A percentile compares a stretch with the other conserved stretches of the same genome.
phyloP scores from a whole-genome alignment of 35 echinoderm and acorn worm genomes.

The Lytechinus variegatus region DNA sequence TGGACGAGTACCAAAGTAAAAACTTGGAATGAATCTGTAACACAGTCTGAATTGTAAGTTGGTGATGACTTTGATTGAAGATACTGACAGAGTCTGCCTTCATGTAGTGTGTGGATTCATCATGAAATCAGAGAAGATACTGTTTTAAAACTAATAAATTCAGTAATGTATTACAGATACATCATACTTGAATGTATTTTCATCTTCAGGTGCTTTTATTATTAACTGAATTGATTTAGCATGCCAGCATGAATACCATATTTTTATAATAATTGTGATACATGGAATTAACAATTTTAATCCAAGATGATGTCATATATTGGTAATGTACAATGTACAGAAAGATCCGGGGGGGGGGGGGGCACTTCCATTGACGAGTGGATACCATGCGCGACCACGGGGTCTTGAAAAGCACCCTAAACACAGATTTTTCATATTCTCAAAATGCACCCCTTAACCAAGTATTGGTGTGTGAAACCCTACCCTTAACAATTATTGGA shows the following conservation, averaged over 20 bases:
- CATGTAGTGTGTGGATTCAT: background rate
- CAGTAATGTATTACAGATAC: background rate
- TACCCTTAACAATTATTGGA: too few species aligned
- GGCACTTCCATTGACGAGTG: too few species aligned
- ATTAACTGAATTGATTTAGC: background rate
- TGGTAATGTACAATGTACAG: too few species aligned
- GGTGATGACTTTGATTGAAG: background rate
- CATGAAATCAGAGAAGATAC: background rate
- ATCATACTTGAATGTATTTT: background rate
- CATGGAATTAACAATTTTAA: too few species aligned
- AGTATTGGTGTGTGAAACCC: too few species aligned
- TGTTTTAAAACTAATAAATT: background rate
- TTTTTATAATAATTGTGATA: background rate
- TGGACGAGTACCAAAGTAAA: constrained; percentile 69
- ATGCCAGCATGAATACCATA: background rate
- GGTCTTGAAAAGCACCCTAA: too few species aligned
- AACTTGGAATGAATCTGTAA: constrained; percentile 73
- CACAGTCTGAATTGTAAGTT: constrained; percentile 72
- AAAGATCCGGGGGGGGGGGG: too few species aligned
- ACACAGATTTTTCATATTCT: too few species aligned
- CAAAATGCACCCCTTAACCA: too few species aligned
- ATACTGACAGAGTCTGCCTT: too few species aligned
- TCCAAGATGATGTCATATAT: too few species aligned
- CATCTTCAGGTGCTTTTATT: background rate
- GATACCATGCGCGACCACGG: too few species aligned